Percentiles rank a stretch among this genome's conserved stretches.
These are phyloP conservation scores for Myiagra hebetior DNA, from an alignment of 2,113 vertebrate species.

Conservation along the genomic window DNA sequence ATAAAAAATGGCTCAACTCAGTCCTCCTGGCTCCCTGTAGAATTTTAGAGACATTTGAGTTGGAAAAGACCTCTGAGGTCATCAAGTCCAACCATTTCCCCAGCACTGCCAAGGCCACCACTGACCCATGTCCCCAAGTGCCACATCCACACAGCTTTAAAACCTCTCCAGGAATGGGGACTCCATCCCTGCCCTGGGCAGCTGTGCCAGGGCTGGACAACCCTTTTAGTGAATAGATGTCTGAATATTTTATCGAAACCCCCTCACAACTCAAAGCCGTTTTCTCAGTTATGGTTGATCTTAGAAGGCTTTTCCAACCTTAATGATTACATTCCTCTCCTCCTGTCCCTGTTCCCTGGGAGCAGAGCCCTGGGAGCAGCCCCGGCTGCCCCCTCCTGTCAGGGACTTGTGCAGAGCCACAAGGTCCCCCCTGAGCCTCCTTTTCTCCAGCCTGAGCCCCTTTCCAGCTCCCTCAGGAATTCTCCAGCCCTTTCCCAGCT, in stretches of 20 bases:
- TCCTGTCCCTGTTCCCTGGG: not conserved
- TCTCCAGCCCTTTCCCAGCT: not conserved
- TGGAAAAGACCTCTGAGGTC: not conserved
- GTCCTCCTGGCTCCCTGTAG: not conserved
- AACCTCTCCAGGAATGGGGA: not conserved
- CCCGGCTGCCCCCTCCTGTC: rapidly evolving
- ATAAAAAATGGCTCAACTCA: not conserved
- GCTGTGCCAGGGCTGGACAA: not conserved
- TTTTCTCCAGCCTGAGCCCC: not conserved
- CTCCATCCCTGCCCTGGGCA: not conserved
- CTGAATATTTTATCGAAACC: not conserved
- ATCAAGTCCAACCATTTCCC: not conserved
- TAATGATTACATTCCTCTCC: not conserved
- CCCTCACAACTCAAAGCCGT: not conserved
- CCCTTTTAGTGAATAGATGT: not conserved
- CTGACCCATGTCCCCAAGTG: not conserved
- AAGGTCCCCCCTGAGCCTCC: not conserved
- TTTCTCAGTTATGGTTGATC: not conserved
- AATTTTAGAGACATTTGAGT: rapidly evolving
- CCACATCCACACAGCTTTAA: not conserved
- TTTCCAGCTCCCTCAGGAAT: too few relatives aligned
- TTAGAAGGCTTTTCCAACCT: not conserved
- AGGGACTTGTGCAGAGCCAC: not conserved
- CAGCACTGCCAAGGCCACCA: not conserved
- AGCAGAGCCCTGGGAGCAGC: not conserved